phyloP scores from a whole-genome alignment of 1,140 invertebrate genomes.

The Conus betulinus region DNA sequence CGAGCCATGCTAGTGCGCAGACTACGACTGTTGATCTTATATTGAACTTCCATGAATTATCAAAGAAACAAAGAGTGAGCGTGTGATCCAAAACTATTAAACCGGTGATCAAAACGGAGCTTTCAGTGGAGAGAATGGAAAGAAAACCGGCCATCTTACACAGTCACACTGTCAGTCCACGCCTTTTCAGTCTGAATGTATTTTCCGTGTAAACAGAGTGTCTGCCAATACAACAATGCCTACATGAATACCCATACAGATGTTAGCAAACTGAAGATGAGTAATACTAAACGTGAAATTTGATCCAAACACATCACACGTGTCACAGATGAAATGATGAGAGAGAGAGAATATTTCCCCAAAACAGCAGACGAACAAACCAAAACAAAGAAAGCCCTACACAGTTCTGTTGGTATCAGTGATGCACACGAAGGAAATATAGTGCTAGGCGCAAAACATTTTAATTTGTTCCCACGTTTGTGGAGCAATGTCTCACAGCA shows the following conservation, averaged over 20 bases:
- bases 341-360: background rate
- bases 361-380: background rate
- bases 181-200: background rate
- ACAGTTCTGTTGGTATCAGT: background rate
- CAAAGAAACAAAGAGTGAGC: background rate
- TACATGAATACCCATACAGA: background rate
- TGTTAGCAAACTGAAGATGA: background rate
- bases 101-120: background rate
- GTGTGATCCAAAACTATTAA: background rate
- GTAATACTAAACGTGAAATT: background rate
- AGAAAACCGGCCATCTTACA: slow-evolving; percentile 6
- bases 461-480: background rate
- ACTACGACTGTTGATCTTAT: background rate
- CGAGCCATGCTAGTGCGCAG: background rate
- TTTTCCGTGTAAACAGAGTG: background rate
- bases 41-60: background rate
- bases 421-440: background rate
- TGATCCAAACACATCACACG: background rate
- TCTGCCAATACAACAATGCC: background rate
- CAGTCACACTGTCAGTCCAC: background rate
- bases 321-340: background rate
- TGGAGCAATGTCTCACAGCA: background rate
- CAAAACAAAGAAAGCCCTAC: background rate
- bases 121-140: background rate
- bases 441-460: background rate